These are phyloP conservation scores for Psilopsiagon aurifrons DNA, from an alignment of 2,113 vertebrate species.

Conservation along the genomic window DNA sequence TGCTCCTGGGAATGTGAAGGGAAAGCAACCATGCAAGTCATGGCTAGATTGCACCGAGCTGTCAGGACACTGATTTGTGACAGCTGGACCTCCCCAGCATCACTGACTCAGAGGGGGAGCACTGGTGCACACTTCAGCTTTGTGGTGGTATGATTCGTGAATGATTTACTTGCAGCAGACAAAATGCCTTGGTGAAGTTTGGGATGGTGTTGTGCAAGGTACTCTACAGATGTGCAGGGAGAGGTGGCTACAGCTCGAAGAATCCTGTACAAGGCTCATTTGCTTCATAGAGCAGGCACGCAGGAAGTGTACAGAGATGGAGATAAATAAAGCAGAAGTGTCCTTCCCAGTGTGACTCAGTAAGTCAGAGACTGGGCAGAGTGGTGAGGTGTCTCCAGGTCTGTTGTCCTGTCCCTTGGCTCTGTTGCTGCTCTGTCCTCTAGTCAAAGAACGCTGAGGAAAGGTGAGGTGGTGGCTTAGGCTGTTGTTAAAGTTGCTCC, in stretches of 20 bases:
- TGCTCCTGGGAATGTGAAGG: slow-evolving; percentile 25
- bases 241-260: background rate
- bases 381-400: background rate
- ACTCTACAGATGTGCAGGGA: background rate
- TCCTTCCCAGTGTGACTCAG: background rate
- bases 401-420: background rate
- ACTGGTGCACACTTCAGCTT: background rate
- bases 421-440: background rate
- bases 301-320: background rate
- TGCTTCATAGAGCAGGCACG: background rate
- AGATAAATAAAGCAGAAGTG: background rate
- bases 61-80: background rate
- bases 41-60: slow-evolving; percentile 5
- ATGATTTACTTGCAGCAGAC: background rate
- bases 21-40: slow-evolving; percentile 36
- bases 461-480: background rate
- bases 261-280: background rate
- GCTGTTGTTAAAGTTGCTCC: background rate
- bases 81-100: background rate
- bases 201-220: background rate
- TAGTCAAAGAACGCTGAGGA: fast-evolving
- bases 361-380: background rate
- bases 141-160: background rate
- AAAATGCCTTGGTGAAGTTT: background rate
- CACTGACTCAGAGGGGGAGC: background rate